Percentiles rank a stretch among this genome's conserved stretches.
phyloP scores from a whole-genome alignment of 2,113 vertebrate species.

The Pelobates fuscus region DNA sequence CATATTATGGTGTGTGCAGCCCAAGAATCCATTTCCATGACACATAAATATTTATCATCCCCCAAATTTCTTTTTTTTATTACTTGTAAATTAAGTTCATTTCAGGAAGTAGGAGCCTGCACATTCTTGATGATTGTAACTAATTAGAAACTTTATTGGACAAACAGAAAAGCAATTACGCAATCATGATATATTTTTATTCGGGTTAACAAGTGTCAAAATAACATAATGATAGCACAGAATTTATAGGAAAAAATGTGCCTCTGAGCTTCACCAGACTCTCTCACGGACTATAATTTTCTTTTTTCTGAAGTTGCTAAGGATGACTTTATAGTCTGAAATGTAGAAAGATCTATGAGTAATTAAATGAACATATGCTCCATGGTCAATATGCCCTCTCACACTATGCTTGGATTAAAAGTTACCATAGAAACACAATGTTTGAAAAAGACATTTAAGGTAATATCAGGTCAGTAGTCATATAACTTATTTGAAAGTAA shows the following conservation, averaged over 20 bases:
- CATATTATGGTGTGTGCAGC: too few relatives aligned
- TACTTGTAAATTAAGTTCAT: too few relatives aligned
- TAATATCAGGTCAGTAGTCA: slow-evolving; percentile 17
- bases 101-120: too few relatives aligned
- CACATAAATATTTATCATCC: too few relatives aligned
- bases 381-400: slow-evolving; percentile 4
- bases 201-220: neutral
- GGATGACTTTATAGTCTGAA: slow-evolving; percentile 26
- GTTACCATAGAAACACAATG: slow-evolving; percentile 41
- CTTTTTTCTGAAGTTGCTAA: slow-evolving; percentile 27
- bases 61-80: too few relatives aligned
- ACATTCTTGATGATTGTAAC: too few relatives aligned
- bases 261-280: neutral
- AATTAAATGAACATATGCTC: slow-evolving; percentile 39
- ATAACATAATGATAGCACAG: too few relatives aligned
- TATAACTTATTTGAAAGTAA: slow-evolving; percentile 5
- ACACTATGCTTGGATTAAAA: neutral
- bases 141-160: too few relatives aligned
- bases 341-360: slow-evolving; percentile 24
- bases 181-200: neutral
- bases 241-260: neutral
- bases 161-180: neutral
- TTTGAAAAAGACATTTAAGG: slow-evolving; percentile 25
- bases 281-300: slow-evolving; percentile 9
- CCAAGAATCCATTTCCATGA: too few relatives aligned